These are phyloP conservation scores for Chrysolina haemoptera DNA, from an alignment of 2,888 invertebrate species.

Conservation along the genomic window DNA sequence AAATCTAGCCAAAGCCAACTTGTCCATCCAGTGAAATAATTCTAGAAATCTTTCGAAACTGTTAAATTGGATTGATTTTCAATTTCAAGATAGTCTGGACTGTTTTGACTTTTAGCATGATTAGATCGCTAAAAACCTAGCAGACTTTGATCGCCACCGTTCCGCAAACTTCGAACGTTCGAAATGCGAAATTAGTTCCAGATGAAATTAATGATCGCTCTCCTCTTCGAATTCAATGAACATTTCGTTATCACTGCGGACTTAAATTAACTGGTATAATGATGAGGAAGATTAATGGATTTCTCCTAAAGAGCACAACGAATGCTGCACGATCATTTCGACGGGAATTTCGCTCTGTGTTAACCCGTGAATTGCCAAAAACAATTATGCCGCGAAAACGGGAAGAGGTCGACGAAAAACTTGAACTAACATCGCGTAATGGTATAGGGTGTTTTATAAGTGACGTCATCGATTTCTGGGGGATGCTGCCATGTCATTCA, in stretches of 20 bases:
- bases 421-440: not conserved
- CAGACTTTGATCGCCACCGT: constrained; percentile 24
- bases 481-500: no score
- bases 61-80: no score
- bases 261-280: constrained; percentile 55
- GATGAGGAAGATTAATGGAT: constrained; percentile 51
- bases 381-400: constrained; percentile 2
- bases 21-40: no score
- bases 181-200: constrained; percentile 44
- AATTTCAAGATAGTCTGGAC: no score
- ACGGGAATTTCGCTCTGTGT: not conserved
- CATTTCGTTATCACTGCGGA: constrained; percentile 48
- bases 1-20: no score
- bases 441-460: no score
- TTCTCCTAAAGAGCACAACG: constrained; percentile 24
- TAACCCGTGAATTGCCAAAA: not conserved
- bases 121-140: no score
- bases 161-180: constrained; percentile 29
- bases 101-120: no score
- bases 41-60: no score
- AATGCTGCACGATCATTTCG: constrained; percentile 9
- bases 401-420: not conserved
- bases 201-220: constrained; percentile 54
- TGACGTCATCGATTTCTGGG: no score
- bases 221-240: constrained; percentile 52